Evolutionary conservation across 2,113 vertebrate genomes (phyloP), one percentile per base, ranked within the genome.

Genomic region (Saguinus imperator): DNA sequence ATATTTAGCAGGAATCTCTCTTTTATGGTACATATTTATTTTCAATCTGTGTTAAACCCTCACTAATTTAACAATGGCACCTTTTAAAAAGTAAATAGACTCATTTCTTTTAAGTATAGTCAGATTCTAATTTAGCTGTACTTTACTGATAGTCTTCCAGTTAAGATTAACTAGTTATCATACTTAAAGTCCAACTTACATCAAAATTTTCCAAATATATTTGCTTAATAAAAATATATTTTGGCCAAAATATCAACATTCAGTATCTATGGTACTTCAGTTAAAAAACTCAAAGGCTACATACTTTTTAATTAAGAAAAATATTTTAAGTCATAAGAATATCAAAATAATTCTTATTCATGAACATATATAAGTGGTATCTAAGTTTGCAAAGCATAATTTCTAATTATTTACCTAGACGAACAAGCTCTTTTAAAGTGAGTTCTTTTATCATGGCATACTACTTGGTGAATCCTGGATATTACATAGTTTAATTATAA

Each of bases 11-110:
- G 55, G n/a, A 84, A 61, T 57, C 40, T 27, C 40, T 75, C 48
- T 48, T 73, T 85, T 45, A 94, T 40, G 29, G 43, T 64, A 58
- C 20, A 17, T 82, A 94, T 68, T 83, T 92, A 94, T 57, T 96
- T 84, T 83, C 68, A 14, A 88, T 40, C 83, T 88, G 48, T 72
- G 48, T 32, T 66, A 57, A 89, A 86, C 66, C 32, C 66, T 52
- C 20, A 91, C 64, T 85, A 88, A 83, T 84, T 29, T 83, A 52
- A 92, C 17, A 77, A 88, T 40, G 18, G 64, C 43, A 72, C 3
- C 72, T 84, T 52, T 48, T 6, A 76, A 29, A 89, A 79, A 87
- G 25, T 75, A 91, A 84, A 64, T 55, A 89, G 18, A 76, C 70
- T 75, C 0, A 1, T 48, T 79, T 80, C 29, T 8, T 88, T 88